Percentiles rank a stretch among this genome's conserved stretches.
phyloP scores from a whole-genome alignment of 2,888 invertebrate species.

The Aquatica leii region DNA sequence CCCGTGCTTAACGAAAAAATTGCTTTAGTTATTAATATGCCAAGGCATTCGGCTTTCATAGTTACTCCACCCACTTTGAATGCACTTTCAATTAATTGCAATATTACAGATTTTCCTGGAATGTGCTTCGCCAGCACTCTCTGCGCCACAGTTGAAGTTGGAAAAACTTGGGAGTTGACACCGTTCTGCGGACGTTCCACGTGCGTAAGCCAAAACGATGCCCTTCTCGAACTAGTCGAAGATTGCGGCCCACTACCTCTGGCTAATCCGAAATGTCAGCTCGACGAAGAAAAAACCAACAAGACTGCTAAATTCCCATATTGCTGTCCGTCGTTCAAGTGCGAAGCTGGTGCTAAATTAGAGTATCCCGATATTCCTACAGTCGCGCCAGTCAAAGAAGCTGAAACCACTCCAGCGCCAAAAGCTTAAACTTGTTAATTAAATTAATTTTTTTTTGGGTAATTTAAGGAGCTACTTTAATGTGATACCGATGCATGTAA shows the following conservation, averaged over 20 bases:
- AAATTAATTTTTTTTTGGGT: too few relatives aligned
- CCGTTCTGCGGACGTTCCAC: slow-evolving; percentile 93
- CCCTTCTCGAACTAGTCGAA: slow-evolving; percentile 84
- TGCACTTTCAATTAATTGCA: slow-evolving; percentile 24
- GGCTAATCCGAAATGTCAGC: slow-evolving; percentile 86
- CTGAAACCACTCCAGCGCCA: slow-evolving; percentile 30
- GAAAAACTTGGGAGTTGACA: slow-evolving; percentile 83
- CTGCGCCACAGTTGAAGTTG: slow-evolving; percentile 87
- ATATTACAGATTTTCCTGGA: slow-evolving; percentile 81
- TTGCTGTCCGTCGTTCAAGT: slow-evolving; percentile 86
- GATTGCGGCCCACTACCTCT: slow-evolving; percentile 90
- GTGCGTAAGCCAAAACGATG: slow-evolving; percentile 81
- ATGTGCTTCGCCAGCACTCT: slow-evolving; percentile 91
- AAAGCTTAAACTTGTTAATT: slow-evolving; percentile 14
- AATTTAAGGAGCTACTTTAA: too few relatives aligned
- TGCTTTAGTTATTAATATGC: neutral
- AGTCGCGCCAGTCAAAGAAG: slow-evolving; percentile 58
- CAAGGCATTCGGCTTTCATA: slow-evolving; percentile 5
- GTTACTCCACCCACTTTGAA: neutral
- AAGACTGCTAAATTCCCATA: slow-evolving; percentile 88
- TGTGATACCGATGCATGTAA: too few relatives aligned
- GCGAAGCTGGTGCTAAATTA: slow-evolving; percentile 83
- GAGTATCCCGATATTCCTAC: slow-evolving; percentile 85
- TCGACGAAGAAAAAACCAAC: slow-evolving; percentile 85
- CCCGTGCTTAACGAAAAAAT: neutral